Conservation (phyloP, 2,113 vertebrate species). For the Axis porcinus region DNA sequence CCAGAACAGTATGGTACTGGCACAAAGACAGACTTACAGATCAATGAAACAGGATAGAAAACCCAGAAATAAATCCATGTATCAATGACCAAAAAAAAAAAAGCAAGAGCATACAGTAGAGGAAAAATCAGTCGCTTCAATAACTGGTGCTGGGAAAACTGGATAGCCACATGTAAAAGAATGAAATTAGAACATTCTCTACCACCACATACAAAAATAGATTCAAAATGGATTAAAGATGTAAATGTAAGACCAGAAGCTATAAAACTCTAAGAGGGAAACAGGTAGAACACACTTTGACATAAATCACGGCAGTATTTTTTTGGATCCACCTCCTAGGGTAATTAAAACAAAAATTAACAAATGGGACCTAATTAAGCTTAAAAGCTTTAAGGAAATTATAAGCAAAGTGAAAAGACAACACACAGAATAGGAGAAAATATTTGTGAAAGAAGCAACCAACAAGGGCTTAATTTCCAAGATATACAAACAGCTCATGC, state of each 20-base stretch:
- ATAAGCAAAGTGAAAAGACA: not conserved
- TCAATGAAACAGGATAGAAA: not conserved
- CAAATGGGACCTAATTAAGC: not conserved
- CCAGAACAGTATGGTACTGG: not conserved
- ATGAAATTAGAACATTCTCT: not conserved
- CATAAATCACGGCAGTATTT: not conserved
- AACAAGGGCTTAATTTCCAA: not conserved
- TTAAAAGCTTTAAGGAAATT: not conserved
- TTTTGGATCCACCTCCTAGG: not conserved
- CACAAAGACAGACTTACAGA: not conserved
- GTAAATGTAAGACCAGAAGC: not conserved
- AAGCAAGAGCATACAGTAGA: not conserved
- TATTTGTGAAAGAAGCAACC: not conserved
- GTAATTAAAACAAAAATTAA: not conserved
- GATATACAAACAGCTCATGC: not conserved
- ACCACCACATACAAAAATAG: not conserved
- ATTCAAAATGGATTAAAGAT: not conserved
- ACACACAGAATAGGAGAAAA: not conserved
- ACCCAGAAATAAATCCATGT: not conserved
- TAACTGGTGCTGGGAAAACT: not conserved
- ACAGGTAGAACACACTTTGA: not conserved
- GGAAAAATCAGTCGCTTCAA: not conserved
- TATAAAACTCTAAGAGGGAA: not conserved
- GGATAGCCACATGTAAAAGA: not conserved
- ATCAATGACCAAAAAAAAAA: not conserved